phyloP scores from a whole-genome alignment of 2,888 invertebrate species.

The Tenthredo livida region DNA sequence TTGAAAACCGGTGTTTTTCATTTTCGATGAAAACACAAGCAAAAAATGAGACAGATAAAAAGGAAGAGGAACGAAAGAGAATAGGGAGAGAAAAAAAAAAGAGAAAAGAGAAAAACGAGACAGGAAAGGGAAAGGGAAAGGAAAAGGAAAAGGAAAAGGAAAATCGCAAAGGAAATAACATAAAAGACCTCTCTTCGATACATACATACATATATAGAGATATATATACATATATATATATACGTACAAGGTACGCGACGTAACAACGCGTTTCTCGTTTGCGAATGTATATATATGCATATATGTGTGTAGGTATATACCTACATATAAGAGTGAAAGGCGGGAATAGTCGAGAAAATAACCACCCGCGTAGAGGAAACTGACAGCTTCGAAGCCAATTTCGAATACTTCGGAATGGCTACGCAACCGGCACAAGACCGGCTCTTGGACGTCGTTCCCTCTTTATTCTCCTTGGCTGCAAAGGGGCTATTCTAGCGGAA shows the following conservation, averaged over 20 bases:
- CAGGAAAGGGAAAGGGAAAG: neutral
- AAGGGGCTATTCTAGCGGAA: slow-evolving; percentile 24
- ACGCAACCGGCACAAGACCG: neutral
- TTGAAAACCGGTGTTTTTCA: neutral
- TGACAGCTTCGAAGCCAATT: slow-evolving; percentile 50
- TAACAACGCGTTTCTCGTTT: neutral
- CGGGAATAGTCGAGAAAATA: neutral
- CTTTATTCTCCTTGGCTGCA: slow-evolving; percentile 7
- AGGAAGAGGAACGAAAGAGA: neutral
- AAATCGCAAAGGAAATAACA: slow-evolving; percentile 12
- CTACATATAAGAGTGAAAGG: neutral
- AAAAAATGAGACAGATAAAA: neutral
- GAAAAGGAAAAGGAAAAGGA: neutral
- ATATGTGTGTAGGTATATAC: neutral
- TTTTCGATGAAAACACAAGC: neutral
- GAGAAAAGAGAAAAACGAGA: neutral
- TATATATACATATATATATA: neutral
- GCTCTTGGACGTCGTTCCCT: slow-evolving; percentile 23
- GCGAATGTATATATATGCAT: neutral
- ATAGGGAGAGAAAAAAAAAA: neutral
- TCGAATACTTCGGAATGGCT: slow-evolving; percentile 37
- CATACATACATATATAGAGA: neutral
- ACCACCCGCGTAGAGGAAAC: slow-evolving; percentile 39
- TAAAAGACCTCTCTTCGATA: slow-evolving; percentile 2
- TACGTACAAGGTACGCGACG: neutral